These are phyloP conservation scores for Prionailurus bengalensis DNA, from an alignment of 2,113 vertebrate genomes.

Conservation along the genomic window DNA sequence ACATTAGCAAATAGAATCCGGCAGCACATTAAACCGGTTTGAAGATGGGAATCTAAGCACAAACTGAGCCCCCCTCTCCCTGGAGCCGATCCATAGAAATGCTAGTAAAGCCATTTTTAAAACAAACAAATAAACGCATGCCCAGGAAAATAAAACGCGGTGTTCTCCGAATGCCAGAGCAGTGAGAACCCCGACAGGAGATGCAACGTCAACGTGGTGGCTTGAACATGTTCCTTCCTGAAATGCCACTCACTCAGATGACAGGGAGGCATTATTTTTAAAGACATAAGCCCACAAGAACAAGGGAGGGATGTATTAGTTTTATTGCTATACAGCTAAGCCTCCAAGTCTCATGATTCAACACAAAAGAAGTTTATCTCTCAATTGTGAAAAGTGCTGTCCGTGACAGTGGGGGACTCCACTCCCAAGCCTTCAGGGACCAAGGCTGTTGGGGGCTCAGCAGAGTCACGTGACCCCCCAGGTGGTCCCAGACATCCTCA, in stretches of 20 bases:
- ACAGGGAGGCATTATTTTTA: neutral
- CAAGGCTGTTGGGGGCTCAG: neutral
- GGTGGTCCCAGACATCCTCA: neutral
- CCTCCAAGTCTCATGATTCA: constrained; percentile 36
- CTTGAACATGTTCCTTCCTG: neutral
- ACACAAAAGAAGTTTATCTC: constrained; percentile 27
- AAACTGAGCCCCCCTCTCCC: no score
- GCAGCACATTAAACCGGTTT: neutral
- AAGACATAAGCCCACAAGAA: neutral
- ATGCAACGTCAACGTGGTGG: fast-evolving
- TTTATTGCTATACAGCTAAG: neutral
- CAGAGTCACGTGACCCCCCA: fast-evolving
- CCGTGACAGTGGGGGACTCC: fast-evolving
- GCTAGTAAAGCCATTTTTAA: constrained; percentile 64
- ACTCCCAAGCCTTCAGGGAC: neutral
- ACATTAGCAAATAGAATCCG: constrained; percentile 77
- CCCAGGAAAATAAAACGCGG: neutral
- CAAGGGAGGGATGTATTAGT: neutral
- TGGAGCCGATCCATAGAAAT: neutral
- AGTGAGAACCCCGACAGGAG: neutral
- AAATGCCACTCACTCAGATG: neutral
- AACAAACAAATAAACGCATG: constrained; percentile 57
- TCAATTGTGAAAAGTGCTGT: neutral
- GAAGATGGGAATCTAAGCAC: neutral
- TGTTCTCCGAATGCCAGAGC: neutral